phyloP scores from a whole-genome alignment of 1,140 invertebrate species.

The Bombus waltoni region DNA sequence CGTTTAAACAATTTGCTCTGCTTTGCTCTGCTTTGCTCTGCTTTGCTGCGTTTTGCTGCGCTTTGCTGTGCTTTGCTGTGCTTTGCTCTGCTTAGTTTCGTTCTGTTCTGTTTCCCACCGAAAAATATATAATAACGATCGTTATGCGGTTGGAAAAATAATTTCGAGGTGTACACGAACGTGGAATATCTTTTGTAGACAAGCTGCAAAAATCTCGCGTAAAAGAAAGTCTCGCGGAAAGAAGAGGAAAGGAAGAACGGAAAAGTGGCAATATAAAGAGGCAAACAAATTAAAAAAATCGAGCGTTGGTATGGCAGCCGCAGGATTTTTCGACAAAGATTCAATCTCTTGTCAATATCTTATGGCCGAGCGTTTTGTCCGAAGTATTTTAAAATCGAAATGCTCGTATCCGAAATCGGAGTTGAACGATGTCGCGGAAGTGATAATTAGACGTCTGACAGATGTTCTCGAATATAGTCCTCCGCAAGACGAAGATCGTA shows the following conservation, averaged over 20 bases:
- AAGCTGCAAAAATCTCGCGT: constrained; percentile 65
- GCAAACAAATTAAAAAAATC: neutral
- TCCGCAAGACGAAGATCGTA: constrained; percentile 62
- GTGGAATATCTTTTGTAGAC: constrained; percentile 61
- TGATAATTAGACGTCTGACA: constrained; percentile 71
- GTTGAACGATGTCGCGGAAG: constrained; percentile 72
- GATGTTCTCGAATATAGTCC: constrained; percentile 65
- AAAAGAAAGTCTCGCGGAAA: constrained; percentile 50
- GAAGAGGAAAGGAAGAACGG: constrained; percentile 38
- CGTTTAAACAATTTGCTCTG: neutral
- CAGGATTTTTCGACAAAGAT: constrained; percentile 59
- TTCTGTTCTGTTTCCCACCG: neutral
- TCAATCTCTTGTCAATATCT: constrained; percentile 72
- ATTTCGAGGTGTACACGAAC: too few species aligned
- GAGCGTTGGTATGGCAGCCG: neutral
- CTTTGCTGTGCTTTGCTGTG: accelerated
- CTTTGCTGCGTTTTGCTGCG: too few species aligned
- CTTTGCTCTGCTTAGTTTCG: too few species aligned
- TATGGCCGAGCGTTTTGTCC: constrained; percentile 76
- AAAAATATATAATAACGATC: neutral
- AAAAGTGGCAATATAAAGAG: constrained; percentile 24
- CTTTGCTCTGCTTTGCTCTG: too few species aligned
- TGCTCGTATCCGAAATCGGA: constrained; percentile 69
- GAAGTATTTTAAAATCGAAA: constrained; percentile 74
- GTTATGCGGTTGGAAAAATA: neutral